These are phyloP conservation scores for Alaudala cheleensis DNA, from an alignment of 2,113 vertebrate species.

Conservation along the genomic window DNA sequence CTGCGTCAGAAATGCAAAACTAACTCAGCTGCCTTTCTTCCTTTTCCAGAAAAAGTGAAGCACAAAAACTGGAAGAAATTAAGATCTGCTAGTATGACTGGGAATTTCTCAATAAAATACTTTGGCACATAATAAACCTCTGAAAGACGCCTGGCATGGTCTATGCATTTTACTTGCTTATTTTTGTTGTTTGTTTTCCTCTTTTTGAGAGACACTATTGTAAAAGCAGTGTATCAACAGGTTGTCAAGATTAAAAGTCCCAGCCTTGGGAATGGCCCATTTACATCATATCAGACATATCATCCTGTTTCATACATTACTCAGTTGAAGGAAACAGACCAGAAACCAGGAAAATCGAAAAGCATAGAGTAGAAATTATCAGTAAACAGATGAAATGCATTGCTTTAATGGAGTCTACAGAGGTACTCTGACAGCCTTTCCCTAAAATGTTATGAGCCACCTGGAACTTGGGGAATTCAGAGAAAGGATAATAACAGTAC, in stretches of 20 bases:
- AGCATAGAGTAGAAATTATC: neutral
- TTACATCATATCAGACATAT: neutral
- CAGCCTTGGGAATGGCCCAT: neutral
- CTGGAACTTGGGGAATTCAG: constrained; percentile 36
- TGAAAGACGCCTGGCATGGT: neutral
- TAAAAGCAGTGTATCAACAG: neutral
- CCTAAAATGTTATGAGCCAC: constrained; percentile 21
- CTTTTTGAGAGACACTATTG: neutral
- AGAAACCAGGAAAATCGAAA: neutral
- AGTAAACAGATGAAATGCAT: neutral
- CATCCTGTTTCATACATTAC: neutral
- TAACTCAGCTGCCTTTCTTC: neutral
- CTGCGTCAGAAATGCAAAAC: neutral
- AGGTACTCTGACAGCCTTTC: constrained; percentile 26
- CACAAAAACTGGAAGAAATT: neutral
- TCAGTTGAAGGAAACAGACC: neutral
- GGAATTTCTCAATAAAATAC: neutral
- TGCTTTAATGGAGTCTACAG: neutral
- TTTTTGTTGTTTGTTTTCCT: neutral
- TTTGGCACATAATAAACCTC: neutral
- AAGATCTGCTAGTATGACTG: neutral
- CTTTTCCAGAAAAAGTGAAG: neutral
- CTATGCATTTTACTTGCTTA: neutral
- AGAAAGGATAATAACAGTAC: constrained; percentile 1
- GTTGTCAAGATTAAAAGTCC: neutral